Base-by-base conservation (phyloP, 2,888 invertebrate genomes). In the Scrobipalpa atriplicella region DNA sequence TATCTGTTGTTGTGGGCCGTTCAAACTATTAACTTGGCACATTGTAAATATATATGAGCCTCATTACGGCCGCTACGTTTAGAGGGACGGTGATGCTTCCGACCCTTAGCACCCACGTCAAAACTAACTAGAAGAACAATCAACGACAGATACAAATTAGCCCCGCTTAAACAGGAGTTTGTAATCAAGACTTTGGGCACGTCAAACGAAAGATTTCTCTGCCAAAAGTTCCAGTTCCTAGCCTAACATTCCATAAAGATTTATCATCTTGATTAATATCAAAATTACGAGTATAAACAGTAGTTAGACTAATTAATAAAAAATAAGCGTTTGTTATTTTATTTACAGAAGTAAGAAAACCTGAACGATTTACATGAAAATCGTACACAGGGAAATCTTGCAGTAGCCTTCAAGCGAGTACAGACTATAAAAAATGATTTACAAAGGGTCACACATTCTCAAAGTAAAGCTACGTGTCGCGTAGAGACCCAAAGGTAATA, bases 61-160 rank as follows among this genome's bases (percentile, higher is more conserved):
- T 52, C 19, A 52, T 21, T 19, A 52, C 52, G 52, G 18, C 1
- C 1, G 19, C 19, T 52, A 10, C 19, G 19, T 21, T 19, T 19
- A 18, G 19, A 52, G 19, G 52, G 52, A 19, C 18, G 18, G 18
- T 19, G 51, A 16, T 18, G 19, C 52, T 52, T 52, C 52, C 19
- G 52, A 52, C 52, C 52, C 52, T 52, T 11, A 18, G 56, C 29
- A 56, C 56, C 56, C 56, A 56, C 56, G 56, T 56, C 56, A 56
- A 56, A 56, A 19, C n/a, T 56, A 56, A 56, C 56, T n/a, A 56
- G 29, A 56, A 56, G 56, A 56, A 36, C 56, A 56, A 56, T 56
- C 56, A 36, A 21, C 29, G 56, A 56, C 21, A 19, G 56, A n/a
- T 29, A 56, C 56, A 56, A 56, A 56, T 56, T 56, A 56, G 56